Base-by-base conservation (phyloP, 2,888 invertebrate species). In the Lampropteryx suffumata region DNA sequence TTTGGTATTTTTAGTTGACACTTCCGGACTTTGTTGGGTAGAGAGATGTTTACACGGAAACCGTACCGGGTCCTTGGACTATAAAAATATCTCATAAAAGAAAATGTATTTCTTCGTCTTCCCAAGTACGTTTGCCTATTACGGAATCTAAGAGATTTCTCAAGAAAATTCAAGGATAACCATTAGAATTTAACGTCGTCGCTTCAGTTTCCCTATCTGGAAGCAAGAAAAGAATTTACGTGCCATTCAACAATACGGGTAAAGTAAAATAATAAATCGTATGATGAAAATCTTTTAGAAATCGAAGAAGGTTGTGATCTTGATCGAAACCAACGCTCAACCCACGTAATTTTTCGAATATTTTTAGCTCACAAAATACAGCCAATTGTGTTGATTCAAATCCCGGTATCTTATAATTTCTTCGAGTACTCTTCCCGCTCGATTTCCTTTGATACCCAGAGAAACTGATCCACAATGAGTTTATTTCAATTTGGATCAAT, bases 211-310 rank as follows among this genome's bases (percentile, higher is more conserved):
- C 28, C 13, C 33, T 10, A n/a, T 35, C 9, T 44, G 12, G 8
- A 32, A 41, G 13, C 13, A 44, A 36, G 13, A 9, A 24, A 30
- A 8, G 29, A 35, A 29, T 35, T 35, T 35, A 35, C 17, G 21
- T 29, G 12, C 10, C 10, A 13, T 36, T 30, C 21, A n/a, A 41
- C 13, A 41, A 30, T 29, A 30, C 29, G 29, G 21, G 14, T 36
- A 27, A 29, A 30, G 14, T 36, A 27, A 29, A 30, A 30, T 37
- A 45, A 30, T 37, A 36, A 45, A 37, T 45, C 36, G 29, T 29
- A 40, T 17, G 27, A 28, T 44, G 28, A 43, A 24, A 6, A 36
- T 36, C n/a, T 35, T 36, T 36, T 35, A 21, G 30, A n/a, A 36
- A 36, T 12, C 13, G 7, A 24, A 45, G 36, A 12, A 21, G 13